Evolutionary conservation across 2,113 vertebrate species (phyloP).

Genomic region (Xiphorhynchus elegans): DNA sequence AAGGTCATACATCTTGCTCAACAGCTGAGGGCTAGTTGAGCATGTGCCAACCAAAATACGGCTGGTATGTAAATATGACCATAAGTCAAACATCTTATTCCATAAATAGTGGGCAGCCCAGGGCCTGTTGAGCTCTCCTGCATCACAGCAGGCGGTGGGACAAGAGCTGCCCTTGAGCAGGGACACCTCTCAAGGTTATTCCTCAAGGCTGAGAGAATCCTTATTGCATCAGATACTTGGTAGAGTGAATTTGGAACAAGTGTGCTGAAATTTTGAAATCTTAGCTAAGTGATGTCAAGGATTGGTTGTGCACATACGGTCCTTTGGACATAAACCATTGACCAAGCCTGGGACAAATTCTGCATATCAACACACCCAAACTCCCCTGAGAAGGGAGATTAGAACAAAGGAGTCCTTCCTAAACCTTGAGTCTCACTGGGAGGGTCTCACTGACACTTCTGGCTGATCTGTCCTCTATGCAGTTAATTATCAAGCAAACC

Average conservation of each 20-base stretch:
- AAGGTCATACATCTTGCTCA: not conserved
- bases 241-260: not conserved
- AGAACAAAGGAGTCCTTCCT: not conserved
- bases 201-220: not conserved
- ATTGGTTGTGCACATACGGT: not conserved
- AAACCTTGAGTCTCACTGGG: not conserved
- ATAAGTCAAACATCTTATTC: not conserved
- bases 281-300: not conserved
- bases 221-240: not conserved
- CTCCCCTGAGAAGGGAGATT: not conserved
- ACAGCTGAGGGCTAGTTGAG: not conserved
- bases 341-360: not conserved
- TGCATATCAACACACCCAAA: not conserved
- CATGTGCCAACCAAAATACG: not conserved
- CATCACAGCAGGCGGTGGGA: not conserved
- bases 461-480: not conserved
- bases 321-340: not conserved
- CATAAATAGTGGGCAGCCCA: not conserved
- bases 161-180: not conserved
- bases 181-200: not conserved
- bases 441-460: not conserved
- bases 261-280: not conserved
- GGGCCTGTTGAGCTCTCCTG: not conserved
- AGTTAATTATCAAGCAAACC: not conserved
- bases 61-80: not conserved